Conservation (phyloP, 2,113 vertebrate species). For the Orycteropus afer region DNA sequence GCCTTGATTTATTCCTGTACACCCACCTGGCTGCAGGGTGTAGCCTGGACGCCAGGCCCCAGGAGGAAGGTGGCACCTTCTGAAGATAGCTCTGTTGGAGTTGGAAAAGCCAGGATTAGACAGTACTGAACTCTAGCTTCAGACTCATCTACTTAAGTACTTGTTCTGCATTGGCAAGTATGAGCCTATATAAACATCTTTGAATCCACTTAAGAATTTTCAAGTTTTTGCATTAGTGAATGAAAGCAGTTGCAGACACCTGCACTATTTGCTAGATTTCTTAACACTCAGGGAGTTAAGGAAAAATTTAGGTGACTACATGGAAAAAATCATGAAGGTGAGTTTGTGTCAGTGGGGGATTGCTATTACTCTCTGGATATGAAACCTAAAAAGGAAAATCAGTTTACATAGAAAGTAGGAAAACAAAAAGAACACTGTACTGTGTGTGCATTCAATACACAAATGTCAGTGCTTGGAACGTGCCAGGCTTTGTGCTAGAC, state of each 20-base stretch:
- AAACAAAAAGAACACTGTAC: neutral
- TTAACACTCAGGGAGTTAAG: constrained; percentile 30
- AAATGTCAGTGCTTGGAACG: neutral
- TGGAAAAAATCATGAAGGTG: neutral
- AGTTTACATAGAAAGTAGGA: neutral
- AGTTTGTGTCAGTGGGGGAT: neutral
- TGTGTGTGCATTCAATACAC: neutral
- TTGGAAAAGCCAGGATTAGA: neutral
- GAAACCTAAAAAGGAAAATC: neutral
- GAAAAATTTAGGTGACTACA: constrained; percentile 11
- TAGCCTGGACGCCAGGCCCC: neutral
- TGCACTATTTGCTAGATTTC: neutral
- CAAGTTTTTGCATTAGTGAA: constrained; percentile 35
- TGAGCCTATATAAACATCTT: constrained; percentile 56
- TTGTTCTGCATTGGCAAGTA: constrained; percentile 45
- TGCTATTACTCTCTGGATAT: neutral
- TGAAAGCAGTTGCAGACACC: constrained; percentile 25
- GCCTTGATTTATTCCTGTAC: constrained; percentile 1
- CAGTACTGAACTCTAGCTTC: neutral
- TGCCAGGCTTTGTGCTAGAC: neutral
- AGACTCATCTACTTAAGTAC: neutral
- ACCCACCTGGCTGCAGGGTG: neutral
- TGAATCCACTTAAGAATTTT: constrained; percentile 29
- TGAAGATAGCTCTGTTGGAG: neutral
- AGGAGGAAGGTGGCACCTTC: neutral